Percentiles rank a stretch among this genome's conserved stretches.
Evolutionary conservation across 2,797 vertebrate genomes (phyloP).

Genomic region (Xiphophorus birchmanni): DNA sequence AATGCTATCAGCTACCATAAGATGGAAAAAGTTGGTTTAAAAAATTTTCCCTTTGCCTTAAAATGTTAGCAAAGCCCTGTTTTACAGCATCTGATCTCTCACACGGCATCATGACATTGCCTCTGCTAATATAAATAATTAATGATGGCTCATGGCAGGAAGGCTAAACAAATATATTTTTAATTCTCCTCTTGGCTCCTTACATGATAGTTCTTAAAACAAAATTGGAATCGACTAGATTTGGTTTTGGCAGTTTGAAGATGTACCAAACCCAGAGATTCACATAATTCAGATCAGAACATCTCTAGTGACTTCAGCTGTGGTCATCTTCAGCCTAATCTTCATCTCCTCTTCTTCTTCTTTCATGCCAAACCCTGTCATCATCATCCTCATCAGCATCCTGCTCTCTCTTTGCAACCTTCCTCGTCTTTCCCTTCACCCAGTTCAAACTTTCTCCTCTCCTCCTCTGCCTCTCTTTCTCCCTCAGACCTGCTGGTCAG

Average conservation of each 20-base stretch:
- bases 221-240: not conserved
- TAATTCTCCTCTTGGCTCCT: not conserved
- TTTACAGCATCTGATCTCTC: not conserved
- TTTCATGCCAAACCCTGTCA: slow-evolving; percentile 38
- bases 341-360: slow-evolving; percentile 1
- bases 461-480: slow-evolving; percentile 51
- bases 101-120: not conserved
- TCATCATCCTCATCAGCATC: slow-evolving; percentile 38
- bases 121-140: not conserved
- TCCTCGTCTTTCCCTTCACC: slow-evolving; percentile 46
- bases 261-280: not conserved
- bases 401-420: slow-evolving; percentile 33
- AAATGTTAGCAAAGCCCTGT: not conserved
- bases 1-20: not conserved
- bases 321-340: not conserved
- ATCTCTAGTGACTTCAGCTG: not conserved
- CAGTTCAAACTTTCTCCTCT: slow-evolving; percentile 71
- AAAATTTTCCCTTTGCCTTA: not conserved
- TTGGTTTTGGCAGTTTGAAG: not conserved
- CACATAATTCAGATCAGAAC: not conserved
- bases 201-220: not conserved
- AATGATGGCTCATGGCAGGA: not conserved
- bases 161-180: not conserved
- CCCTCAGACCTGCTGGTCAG: slow-evolving; percentile 80
- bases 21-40: not conserved